Evolutionary conservation across 2,888 invertebrate genomes (phyloP).

Genomic region (Octonoba sinensis): DNA sequence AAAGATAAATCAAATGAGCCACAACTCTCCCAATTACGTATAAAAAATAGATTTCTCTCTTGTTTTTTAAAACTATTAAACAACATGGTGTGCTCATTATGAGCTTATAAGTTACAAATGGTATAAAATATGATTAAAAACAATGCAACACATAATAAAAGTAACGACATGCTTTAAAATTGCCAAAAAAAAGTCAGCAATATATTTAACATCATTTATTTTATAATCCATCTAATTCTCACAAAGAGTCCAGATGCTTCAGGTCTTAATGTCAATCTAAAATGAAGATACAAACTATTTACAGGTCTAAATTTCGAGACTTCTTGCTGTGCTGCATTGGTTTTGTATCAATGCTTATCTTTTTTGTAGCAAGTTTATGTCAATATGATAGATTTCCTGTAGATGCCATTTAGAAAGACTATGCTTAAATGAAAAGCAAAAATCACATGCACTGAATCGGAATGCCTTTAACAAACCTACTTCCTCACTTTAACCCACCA

Average conservation of each 20-base stretch:
- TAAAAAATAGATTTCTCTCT: slow-evolving; percentile 55
- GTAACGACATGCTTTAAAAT: slow-evolving; percentile 1
- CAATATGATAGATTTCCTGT: background rate
- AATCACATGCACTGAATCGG: no score
- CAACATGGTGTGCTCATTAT: no score
- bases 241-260: no score
- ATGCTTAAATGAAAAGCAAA: no score
- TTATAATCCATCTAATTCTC: no score
- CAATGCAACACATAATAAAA: slow-evolving; percentile 7
- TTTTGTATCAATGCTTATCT: slow-evolving; percentile 2
- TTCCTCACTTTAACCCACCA: no score
- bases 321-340: slow-evolving; percentile 1
- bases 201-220: no score
- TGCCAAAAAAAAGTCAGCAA: background rate
- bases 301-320: no score
- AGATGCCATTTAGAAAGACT: no score
- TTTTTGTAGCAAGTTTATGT: slow-evolving; percentile 10
- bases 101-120: slow-evolving; percentile 11
- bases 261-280: no score
- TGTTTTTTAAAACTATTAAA: slow-evolving; percentile 49
- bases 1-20: slow-evolving; percentile 50
- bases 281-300: no score
- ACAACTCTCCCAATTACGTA: slow-evolving; percentile 50
- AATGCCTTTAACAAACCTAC: no score
- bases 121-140: background rate